Evolutionary conservation across 2,888 invertebrate genomes (phyloP), one percentile per base, ranked within the genome.

Genomic region (Rhabditophanes sp.): DNA sequence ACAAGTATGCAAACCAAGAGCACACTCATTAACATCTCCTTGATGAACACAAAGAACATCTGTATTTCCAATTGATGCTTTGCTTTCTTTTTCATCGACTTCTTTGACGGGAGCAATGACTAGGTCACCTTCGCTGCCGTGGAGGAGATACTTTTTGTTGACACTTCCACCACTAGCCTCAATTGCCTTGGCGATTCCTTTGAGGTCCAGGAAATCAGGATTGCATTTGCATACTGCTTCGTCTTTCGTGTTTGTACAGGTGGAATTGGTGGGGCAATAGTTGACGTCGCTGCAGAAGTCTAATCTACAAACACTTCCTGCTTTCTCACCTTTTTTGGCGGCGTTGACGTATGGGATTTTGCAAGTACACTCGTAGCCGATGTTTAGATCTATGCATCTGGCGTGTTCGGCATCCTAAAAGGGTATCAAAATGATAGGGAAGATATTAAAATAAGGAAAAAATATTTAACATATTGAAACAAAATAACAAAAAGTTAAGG

Each of bases 231-330:
- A 56, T 11, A 37, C 34, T 16, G 53, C 53, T 44, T 51, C 39
- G 18, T 52, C 42, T 8, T 49, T 78, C 64, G 82, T 76, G 72
- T 84, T 85, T 72, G 79, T 76, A 72, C 85, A 85, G 49, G 80
- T 79, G 42, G 84, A 83, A 68, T 85, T 84, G 65, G 75, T 74
- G 68, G 84, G 83, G 69, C 87, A 85, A 64, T 77, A 76, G 71
- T 83, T 79, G 38, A 61, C 55, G 36, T 61, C 60, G 6, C 34
- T 30, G 31, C 60, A 60, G 40, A 51, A 56, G 35, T 60, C 52
- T 17, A 50, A 37, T 6, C 42, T 37, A 39, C 56, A 56, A n/a
- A 50, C 41, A 11, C 84, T 63, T 25, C 53, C 53, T 11, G 50
- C 49, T 19, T 46, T 35, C 15, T 41, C 36, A 21, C 44, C 56